These are phyloP conservation scores for Salarias fasciatus DNA, from an alignment of 2,797 vertebrate genomes.

Conservation along the genomic window DNA sequence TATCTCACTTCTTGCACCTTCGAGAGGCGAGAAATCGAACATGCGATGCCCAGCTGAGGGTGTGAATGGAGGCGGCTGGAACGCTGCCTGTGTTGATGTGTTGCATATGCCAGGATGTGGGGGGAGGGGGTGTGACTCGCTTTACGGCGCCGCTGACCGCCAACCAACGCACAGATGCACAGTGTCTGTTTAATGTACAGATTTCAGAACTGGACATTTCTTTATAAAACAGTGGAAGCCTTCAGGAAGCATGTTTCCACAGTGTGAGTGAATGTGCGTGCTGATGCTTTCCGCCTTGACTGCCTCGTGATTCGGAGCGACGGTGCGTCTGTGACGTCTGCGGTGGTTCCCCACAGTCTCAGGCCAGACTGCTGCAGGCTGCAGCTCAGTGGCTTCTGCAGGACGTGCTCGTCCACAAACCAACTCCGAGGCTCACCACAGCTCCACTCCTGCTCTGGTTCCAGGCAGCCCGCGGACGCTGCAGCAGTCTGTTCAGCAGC, in stretches of 20 bases:
- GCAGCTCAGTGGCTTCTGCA: too few relatives aligned
- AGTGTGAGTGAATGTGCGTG: slow-evolving; percentile 5
- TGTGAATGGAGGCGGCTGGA: slow-evolving; percentile 55
- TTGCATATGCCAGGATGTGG: slow-evolving; percentile 41
- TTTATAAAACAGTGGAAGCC: too few relatives aligned
- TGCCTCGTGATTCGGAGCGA: slow-evolving; percentile 34
- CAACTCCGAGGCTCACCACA: too few relatives aligned
- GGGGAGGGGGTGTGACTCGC: slow-evolving; percentile 44
- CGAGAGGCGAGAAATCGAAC: slow-evolving; percentile 66
- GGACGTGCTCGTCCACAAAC: too few relatives aligned
- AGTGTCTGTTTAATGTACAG: too few relatives aligned
- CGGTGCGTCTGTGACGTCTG: slow-evolving; percentile 50
- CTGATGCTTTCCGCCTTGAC: too few relatives aligned
- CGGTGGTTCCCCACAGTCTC: slow-evolving; percentile 20
- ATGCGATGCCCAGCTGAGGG: slow-evolving; percentile 61
- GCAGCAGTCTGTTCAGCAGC: too few relatives aligned
- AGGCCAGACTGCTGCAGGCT: slow-evolving; percentile 3
- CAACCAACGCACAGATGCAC: too few relatives aligned
- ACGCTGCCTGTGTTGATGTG: slow-evolving; percentile 38
- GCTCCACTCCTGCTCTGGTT: too few relatives aligned
- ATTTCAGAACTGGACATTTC: too few relatives aligned
- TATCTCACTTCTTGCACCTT: slow-evolving; percentile 51
- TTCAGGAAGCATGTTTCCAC: too few relatives aligned
- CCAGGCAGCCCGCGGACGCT: too few relatives aligned
- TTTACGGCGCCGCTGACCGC: slow-evolving; percentile 29